Base-by-base conservation (phyloP, 2,113 vertebrate genomes). In the Nyctibius bracteatus region DNA sequence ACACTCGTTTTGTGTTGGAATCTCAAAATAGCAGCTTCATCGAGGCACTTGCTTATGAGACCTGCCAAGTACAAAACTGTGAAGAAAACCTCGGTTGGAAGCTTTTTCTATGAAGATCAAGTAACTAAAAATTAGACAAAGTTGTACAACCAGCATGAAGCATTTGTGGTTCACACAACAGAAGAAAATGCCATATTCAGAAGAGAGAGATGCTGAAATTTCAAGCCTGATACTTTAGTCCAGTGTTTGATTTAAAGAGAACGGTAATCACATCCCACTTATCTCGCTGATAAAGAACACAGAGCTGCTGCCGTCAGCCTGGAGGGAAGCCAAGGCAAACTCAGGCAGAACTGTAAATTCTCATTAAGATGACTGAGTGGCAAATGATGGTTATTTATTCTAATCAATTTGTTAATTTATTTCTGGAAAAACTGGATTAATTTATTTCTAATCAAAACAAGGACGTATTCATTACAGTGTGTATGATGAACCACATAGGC, bases 321-420 rank as follows among this genome's bases (percentile, higher is more conserved):
- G 94, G 90, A 93, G 33, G 47, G 54, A 61, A 84, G 86, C 96
- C 96, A 96, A 95, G 37, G 54, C 49, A 96, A 97, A 88, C 88
- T 24, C 47, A 84, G 52, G 81, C 65, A 94, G 37, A 79, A 82
- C 25, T 68, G 70, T 92, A 90, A 83, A 94, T 87, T 65, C 78
- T 61, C 1, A 0, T 74, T 95, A 81, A 52, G 67, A 73, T 54
- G 54, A 91, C 73, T 35, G 81, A 81, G 54, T 68, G 52, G 72
- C 46, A 89, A 91, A 91, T 3, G 12, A 82, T 25, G 49, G 70
- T 43, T 86, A 92, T 95, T 88, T 81, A 65, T 88, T 86, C 65
- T 43, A 90, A 93, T 72, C 37, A 93, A 62, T 66, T 68, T 89
- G 47, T 86, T 93, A 49, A 90, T 87, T 88, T 80, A 61, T 33